Base-by-base conservation (phyloP, 1,140 invertebrate species). In the Drosophila trapezifrons region DNA sequence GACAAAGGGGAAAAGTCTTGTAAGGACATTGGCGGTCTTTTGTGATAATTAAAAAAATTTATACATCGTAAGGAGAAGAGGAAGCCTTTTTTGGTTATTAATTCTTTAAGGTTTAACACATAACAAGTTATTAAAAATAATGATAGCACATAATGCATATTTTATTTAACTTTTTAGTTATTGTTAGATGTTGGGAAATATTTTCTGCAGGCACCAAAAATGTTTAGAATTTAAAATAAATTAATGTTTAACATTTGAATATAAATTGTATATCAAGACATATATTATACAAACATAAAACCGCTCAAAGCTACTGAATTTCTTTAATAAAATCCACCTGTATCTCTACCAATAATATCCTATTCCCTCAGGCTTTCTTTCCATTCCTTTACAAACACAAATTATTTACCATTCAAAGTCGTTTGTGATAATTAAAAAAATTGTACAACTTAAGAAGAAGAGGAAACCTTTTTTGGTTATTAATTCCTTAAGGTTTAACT, bases 371-470 rank as follows among this genome's bases (percentile, higher is more conserved):
- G 12, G n/a, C 20, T 18, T 43, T 6, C 13, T 42, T 32, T 29
- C 4, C 9, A 18, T 27, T 22, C 22, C 40, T 17, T 3, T 64
- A n/a, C 4, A 20, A 18, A n/a, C 32, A 37, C 42, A 20, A 49
- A 67, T 65, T 65, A 67, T 42, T 64, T 51, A 27, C 18, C 27
- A 27, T 60, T 15, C 9, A 0, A 45, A 18, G 6, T 1, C 25
- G 9, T 13, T 40, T 20, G 4, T 60, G 25, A 60, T 29, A 22
- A 22, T 13, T 22, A 38, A 7, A 29, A 58, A n/a, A 29, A 29
- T 20, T 12, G 2, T n/a, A n/a, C 17, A 22, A 22, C 7, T 38
- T 38, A 0, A n/a, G 13, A 13, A 38, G 32, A 7, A 22, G 0
- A 55, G 15, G 6, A 6, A 10, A n/a, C 18, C 6, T 4, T 37